phyloP scores from a whole-genome alignment of 2,888 invertebrate genomes.

The Chymomyza caudatula region DNA sequence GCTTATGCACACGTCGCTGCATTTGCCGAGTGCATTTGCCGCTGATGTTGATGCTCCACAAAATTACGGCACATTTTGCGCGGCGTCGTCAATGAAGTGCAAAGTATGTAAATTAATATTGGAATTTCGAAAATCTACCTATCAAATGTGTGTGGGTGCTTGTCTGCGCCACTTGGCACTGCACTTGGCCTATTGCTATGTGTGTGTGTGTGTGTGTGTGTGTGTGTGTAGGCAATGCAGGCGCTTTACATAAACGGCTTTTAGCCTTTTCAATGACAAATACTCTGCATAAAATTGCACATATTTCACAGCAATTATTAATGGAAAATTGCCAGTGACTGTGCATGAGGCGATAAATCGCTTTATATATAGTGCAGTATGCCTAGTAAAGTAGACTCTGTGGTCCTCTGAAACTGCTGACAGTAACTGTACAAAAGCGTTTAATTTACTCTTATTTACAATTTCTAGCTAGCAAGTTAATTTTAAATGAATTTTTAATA shows the following conservation, averaged over 20 bases:
- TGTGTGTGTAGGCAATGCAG: neutral
- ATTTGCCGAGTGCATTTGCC: constrained; percentile 4
- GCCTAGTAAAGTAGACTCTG: neutral
- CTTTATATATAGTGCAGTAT: constrained; percentile 8
- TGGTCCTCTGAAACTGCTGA: neutral
- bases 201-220: neutral
- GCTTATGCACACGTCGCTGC: constrained; percentile 14
- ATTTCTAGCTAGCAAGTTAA: neutral
- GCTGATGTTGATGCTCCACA: neutral
- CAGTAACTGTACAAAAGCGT: neutral
- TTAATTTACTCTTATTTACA: neutral
- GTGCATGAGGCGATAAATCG: constrained; percentile 11
- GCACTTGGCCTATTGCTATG: neutral
- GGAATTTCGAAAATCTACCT: constrained; percentile 57
- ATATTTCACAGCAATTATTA: constrained; percentile 16
- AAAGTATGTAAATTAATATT: constrained; percentile 62
- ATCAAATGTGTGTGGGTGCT: constrained; percentile 31
- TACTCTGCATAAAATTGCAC: constrained; percentile 36
- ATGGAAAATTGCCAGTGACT: constrained; percentile 15
- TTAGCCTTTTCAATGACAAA: constrained; percentile 30
- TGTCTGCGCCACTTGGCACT: no score
- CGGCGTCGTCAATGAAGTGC: constrained; percentile 49
- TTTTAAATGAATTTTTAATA: no score
- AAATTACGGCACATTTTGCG: neutral
- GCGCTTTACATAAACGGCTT: constrained; percentile 24